phyloP scores from a whole-genome alignment of 2,888 invertebrate species.

The Xanthorhoe designata region DNA sequence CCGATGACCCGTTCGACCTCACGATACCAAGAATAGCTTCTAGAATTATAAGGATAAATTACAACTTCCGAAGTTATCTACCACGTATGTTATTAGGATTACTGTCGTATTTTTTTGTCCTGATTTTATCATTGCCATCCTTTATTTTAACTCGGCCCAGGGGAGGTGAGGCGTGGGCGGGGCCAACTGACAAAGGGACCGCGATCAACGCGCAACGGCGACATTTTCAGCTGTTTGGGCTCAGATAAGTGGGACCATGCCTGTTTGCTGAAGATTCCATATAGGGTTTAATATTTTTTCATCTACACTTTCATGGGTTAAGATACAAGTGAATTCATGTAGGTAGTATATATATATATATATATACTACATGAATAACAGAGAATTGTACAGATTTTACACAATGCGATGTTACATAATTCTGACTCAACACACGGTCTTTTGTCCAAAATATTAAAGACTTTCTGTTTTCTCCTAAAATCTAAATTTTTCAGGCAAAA shows the following conservation, averaged over 20 bases:
- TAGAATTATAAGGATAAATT: conserved; percentile 24
- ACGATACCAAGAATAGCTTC: conserved; percentile 12
- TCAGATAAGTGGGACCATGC: conserved; percentile 31
- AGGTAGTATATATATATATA: too few relatives aligned
- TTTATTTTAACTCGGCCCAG: conserved; percentile 41
- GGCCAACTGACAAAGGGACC: conserved; percentile 42
- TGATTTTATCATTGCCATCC: conserved; percentile 41
- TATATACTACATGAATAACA: not conserved
- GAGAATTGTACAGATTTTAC: not conserved
- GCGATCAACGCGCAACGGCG: conserved; percentile 38
- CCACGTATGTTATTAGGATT: conserved; percentile 36
- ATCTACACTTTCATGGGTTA: conserved; percentile 21
- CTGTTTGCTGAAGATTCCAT: conserved; percentile 27
- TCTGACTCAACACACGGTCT: too few relatives aligned
- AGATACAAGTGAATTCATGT: conserved; percentile 6
- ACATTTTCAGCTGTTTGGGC: conserved; percentile 37
- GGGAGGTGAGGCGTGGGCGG: conserved; percentile 30
- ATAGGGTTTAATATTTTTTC: conserved; percentile 22
- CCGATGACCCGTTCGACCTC: conserved; percentile 21
- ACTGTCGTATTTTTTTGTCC: conserved; percentile 32
- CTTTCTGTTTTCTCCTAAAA: too few relatives aligned
- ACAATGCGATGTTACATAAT: too few relatives aligned
- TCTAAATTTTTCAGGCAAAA: too few relatives aligned
- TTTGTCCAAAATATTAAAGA: too few relatives aligned
- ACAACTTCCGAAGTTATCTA: conserved; percentile 22